These are phyloP conservation scores for Cathartes aura DNA, from an alignment of 2,113 vertebrate genomes.

Conservation along the genomic window DNA sequence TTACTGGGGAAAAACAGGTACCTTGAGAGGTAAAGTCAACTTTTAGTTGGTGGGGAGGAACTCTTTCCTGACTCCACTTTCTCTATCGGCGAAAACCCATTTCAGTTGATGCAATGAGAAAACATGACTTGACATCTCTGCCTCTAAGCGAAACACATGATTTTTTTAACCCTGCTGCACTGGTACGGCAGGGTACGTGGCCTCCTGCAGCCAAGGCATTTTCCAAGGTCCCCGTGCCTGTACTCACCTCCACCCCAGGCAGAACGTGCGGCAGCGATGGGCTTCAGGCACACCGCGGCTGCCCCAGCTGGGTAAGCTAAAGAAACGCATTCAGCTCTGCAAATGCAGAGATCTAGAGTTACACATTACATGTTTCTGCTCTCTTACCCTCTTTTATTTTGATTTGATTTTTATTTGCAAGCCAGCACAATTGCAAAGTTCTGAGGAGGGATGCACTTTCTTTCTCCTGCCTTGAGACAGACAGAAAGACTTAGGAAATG, in stretches of 20 bases:
- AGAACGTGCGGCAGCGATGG: rapidly evolving
- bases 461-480: neutral
- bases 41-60: neutral
- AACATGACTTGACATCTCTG: neutral
- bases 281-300: neutral
- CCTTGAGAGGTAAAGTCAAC: neutral
- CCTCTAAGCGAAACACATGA: neutral
- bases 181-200: rapidly evolving
- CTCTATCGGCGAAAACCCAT: neutral
- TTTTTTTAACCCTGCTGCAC: neutral
- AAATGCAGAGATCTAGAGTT: neutral
- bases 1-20: neutral
- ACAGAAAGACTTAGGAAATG: conserved; percentile 27
- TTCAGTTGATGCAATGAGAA: neutral
- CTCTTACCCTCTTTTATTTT: neutral
- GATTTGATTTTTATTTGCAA: neutral
- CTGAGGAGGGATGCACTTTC: neutral
- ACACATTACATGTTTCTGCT: rapidly evolving
- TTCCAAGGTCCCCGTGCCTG: neutral
- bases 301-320: neutral
- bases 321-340: rapidly evolving
- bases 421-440: neutral
- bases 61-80: neutral
- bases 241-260: neutral
- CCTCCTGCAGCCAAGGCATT: neutral